Base-by-base conservation (phyloP, 2,797 vertebrate species). In the Tinamus major region DNA sequence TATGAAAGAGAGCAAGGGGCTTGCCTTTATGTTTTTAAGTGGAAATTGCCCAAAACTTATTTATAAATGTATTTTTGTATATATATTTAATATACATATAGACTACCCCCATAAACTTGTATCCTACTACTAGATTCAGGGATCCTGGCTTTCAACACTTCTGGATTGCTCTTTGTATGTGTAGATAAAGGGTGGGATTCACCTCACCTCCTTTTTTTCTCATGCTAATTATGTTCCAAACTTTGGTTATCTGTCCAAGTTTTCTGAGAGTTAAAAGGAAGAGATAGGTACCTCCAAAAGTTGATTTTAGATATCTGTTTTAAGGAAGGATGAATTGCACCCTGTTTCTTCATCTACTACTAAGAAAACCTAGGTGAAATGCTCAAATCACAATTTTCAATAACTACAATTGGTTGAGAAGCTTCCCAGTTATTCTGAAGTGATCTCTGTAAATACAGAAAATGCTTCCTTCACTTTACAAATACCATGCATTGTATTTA, bases 381-480 rank as follows among this genome's bases (percentile, higher is more conserved):
- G 3, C 26, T n/a, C 35, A 89, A 94, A 63, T 35, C 19, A 55
- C 33, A 59, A 26, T 51, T 88, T 95, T 93, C 90, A 56, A 63
- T 74, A 90, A 72, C 27, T 65, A 61, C 35, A 76, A 67, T 23
- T 86, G 48, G 1, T 56, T 90, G 83, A 88, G 41, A 80, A 75
- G 67, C 84, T 78, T 90, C 70, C 27, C 59, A 79, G 62, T 42
- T 37, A 74, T 27, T 49, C 44, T 63, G 23, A 46, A 64, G 35
- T 55, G 56, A 87, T 55, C 18, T 12, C 46, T 72, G 71, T 53
- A 85, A 61, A 29, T 33, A 85, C 89, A 67, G 37, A 31, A 85
- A 92, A 86, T 27, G 19, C 39, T 94, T 94, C 23, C 64, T 37
- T 24, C 15, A 24, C 46, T 90, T 91, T 85, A 35, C 24, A 93